phyloP scores from a whole-genome alignment of 2,888 invertebrate genomes.

The Clunio marinus region DNA sequence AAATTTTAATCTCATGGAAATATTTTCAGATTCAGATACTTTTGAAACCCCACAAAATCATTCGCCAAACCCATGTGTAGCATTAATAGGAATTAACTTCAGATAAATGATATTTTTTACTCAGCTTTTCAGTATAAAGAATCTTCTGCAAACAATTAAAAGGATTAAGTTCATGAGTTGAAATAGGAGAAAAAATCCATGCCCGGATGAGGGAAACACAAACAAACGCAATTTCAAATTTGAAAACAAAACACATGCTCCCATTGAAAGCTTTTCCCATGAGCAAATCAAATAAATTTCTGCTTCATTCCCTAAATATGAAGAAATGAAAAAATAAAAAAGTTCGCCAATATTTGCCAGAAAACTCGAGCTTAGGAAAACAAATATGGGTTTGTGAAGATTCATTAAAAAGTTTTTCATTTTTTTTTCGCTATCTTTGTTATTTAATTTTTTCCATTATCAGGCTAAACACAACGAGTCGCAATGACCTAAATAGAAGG shows the following conservation, averaged over 20 bases:
- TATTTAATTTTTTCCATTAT: neutral
- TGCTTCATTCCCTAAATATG: neutral
- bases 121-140: neutral
- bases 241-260: neutral
- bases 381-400: neutral
- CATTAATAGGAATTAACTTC: no score
- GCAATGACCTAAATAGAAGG: slow-evolving; percentile 18
- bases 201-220: neutral
- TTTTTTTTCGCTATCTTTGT: neutral
- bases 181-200: no score
- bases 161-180: neutral
- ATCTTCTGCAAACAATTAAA: slow-evolving; percentile 4
- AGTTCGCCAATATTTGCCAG: neutral
- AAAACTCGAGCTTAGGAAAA: neutral
- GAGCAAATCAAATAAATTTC: neutral
- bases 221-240: slow-evolving; percentile 15
- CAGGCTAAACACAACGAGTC: neutral
- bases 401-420: neutral
- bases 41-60: no score
- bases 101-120: no score
- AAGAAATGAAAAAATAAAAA: neutral
- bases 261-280: neutral
- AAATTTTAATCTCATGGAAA: no score
- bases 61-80: neutral
- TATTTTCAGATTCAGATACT: no score